Conservation (phyloP, 2,797 vertebrate genomes). For the Vespertilio murinus region DNA sequence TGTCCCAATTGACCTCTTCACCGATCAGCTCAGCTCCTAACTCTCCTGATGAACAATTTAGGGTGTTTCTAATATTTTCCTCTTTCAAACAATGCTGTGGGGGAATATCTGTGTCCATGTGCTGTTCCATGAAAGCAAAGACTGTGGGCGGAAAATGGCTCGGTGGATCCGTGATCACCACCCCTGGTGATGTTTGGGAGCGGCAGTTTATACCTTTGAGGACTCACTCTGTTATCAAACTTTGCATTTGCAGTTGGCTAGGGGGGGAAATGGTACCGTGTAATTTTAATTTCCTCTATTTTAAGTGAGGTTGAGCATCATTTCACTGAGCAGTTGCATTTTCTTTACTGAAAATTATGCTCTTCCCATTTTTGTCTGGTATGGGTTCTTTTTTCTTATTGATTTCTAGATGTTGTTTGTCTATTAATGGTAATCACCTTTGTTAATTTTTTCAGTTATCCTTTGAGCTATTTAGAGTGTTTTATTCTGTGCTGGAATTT, state of each 20-base stretch:
- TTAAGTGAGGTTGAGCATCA: not conserved
- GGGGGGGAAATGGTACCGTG: not conserved
- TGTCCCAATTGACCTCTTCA: not conserved
- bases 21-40: not conserved
- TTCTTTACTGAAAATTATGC: slow-evolving; percentile 11
- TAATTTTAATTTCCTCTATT: not conserved
- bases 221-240: not conserved
- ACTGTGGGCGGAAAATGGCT: not conserved
- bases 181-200: not conserved
- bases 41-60: not conserved
- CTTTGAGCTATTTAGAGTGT: not conserved
- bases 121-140: not conserved
- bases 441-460: not conserved
- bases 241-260: not conserved
- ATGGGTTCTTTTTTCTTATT: not conserved
- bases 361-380: not conserved
- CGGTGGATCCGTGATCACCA: too few relatives aligned
- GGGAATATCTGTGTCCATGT: not conserved
- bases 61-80: not conserved
- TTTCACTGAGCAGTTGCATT: not conserved
- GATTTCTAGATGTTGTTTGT: not conserved
- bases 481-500: not conserved
- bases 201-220: not conserved
- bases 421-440: not conserved
- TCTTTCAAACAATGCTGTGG: not conserved